Percentiles rank a stretch among this genome's conserved stretches.
phyloP scores from a whole-genome alignment of 2,113 vertebrate species.

The Carlito syrichta region DNA sequence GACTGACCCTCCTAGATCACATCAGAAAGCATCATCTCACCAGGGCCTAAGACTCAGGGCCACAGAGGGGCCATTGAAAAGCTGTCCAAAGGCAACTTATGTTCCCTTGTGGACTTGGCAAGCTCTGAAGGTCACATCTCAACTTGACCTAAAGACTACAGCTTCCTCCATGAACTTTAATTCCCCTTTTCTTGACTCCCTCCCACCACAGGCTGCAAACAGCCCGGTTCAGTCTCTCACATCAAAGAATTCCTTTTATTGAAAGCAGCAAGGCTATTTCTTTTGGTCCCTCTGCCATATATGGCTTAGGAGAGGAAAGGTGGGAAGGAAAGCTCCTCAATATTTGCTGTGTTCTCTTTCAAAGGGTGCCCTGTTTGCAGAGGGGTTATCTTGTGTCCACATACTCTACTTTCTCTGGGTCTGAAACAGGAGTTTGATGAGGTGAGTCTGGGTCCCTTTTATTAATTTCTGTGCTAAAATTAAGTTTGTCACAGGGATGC shows the following conservation, averaged over 20 bases:
- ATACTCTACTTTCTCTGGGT: slow-evolving; percentile 74
- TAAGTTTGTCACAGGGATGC: slow-evolving; percentile 47
- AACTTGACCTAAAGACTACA: slow-evolving; percentile 62
- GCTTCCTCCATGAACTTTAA: slow-evolving; percentile 67
- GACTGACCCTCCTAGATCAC: neutral
- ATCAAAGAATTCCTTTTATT: slow-evolving; percentile 81
- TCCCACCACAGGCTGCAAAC: slow-evolving; percentile 58
- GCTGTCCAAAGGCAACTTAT: slow-evolving; percentile 70
- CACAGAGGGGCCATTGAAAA: slow-evolving; percentile 67
- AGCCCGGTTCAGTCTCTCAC: slow-evolving; percentile 42
- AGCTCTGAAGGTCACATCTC: slow-evolving; percentile 71
- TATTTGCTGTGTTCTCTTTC: slow-evolving; percentile 75
- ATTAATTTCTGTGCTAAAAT: no score
- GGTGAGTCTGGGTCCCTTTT: slow-evolving; percentile 60
- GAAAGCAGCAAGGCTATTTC: slow-evolving; percentile 59
- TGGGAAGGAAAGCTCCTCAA: slow-evolving; percentile 27
- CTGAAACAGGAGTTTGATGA: slow-evolving; percentile 56
- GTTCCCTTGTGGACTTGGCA: slow-evolving; percentile 75
- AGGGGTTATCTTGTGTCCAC: slow-evolving; percentile 80
- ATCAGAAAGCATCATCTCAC: slow-evolving; percentile 37
- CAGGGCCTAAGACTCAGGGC: neutral
- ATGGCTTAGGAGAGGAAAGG: slow-evolving; percentile 54
- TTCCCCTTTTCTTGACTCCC: slow-evolving; percentile 55
- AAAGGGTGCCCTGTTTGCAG: slow-evolving; percentile 73
- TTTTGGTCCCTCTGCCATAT: slow-evolving; percentile 4